Evolutionary conservation across 2,113 vertebrate species (phyloP), one percentile per base, ranked within the genome.

Genomic region (Thamnaconus septentrionalis): DNA sequence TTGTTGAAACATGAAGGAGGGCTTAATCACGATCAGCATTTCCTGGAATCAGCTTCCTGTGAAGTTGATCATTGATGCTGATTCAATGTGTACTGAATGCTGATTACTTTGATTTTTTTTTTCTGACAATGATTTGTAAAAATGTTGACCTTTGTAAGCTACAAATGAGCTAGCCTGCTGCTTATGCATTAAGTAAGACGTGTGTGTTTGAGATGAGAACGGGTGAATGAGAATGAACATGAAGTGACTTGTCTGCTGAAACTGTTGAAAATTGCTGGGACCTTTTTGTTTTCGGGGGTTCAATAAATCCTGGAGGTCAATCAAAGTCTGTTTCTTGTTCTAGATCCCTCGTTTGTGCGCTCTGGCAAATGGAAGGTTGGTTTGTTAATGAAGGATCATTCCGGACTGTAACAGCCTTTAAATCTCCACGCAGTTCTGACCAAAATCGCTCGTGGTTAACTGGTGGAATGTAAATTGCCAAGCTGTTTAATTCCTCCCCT

Each of bases 51-150:
- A 75, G 55, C 62, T 80, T 62, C 70, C 54, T 80, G 62, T 70
- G 75, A 74, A 70, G 70, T 73, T 66, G 64, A 87, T 83, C 75
- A 90, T 84, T 70, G 67, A 60, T 73, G 78, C 76, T 84, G 71
- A 83, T 92, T 87, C 90, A 82, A 86, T 91, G 86, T 89, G 85
- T 87, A 80, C 69, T 87, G 85, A 91, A 91, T 90, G 85, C 80
- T 77, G 52, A 86, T 85, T 70, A 58, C 76, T 81, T 83, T 49
- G 47, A 53, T 76, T 62, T 31, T 31, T 31, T 83, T 76, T 90
- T 86, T 81, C 86, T 80, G 84, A 82, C 73, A 68, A 85, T 90
- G 77, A 91, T 92, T 92, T 91, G 85, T 88, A 89, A 87, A 86
- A 86, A 75, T n/a, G 69, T 78, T 85, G 68, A 87, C 66, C 76